Base-by-base conservation (phyloP, 1,140 invertebrate genomes). In the Caenorhabditis remanei region DNA sequence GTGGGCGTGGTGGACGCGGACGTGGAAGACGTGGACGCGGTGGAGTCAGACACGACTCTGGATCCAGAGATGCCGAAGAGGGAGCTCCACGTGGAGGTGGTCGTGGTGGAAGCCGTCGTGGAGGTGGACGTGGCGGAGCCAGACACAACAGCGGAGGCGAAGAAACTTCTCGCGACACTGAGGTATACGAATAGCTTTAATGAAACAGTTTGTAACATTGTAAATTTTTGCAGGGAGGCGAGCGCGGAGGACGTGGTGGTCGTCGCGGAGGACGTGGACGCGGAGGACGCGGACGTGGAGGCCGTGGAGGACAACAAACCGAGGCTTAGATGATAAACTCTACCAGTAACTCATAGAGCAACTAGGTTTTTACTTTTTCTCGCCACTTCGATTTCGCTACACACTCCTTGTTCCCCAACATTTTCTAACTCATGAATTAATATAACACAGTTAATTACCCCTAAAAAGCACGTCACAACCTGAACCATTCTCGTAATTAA, bases 101-200 rank as follows among this genome's bases (percentile, higher is more conserved):
- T 21, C 46, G 85, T 67, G 82, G 87, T 83, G 83, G 67, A 71
- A 71, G 71, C 43, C 84, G 87, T 83, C 88, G 89, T 75, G 90
- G 91, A 79, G 90, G 90, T 41, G 56, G 93, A 82, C 87, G 92
- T 65, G 90, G 88, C 16, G 63, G 86, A 61, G 86, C 71, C 19
- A 43, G 58, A 82, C 24, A 32, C 53, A 83, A 83, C 86, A 82
- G 50, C 58, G 71, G 75, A 32, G 53, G 55, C 24, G 75, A 83
- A 55, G 41, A 67, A 50, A 53, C 50, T 7, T 7, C 48, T 50
- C 40, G 85, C 56, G 55, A 53, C 48, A 5, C 16, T 61, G 75
- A 46, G 13, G 58, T 75, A 83, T 21, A 43, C 48, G 41, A 9
- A 4, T 85, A 41, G 14, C 2, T 6, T 63, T 48, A 11, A 13